phyloP scores from a whole-genome alignment of 2,113 vertebrate genomes.

The Anser brachyrhynchus region DNA sequence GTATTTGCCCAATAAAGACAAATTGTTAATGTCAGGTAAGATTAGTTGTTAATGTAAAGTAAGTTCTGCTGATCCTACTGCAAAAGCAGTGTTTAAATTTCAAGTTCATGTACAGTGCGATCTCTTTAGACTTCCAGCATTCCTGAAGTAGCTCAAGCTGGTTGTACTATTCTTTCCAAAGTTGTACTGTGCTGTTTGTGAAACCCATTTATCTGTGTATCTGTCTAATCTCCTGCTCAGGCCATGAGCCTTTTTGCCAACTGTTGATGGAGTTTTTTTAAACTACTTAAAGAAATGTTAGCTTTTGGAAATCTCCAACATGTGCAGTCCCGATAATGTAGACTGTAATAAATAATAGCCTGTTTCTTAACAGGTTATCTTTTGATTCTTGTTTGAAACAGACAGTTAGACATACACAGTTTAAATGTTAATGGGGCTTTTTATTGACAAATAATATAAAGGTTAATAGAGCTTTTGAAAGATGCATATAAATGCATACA shows the following conservation, averaged over 20 bases:
- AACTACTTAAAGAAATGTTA: background rate
- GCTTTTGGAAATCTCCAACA: background rate
- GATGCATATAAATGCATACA: conserved; percentile 29
- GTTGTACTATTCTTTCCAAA: background rate
- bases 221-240: background rate
- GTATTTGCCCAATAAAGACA: background rate
- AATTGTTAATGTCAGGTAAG: background rate
- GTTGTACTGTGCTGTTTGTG: background rate
- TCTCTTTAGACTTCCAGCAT: background rate
- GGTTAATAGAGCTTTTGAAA: conserved; percentile 66
- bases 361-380: conserved; percentile 22
- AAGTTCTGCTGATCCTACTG: background rate
- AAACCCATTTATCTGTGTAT: background rate
- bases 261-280: background rate
- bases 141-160: background rate
- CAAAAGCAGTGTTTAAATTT: background rate
- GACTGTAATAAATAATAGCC: background rate
- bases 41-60: background rate
- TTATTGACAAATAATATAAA: conserved; percentile 61
- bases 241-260: background rate
- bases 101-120: background rate
- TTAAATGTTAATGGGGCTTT: conserved; percentile 70
- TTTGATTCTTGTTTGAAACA: conserved; percentile 40
- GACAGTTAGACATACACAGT: conserved; percentile 38
- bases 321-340: background rate